Base-by-base conservation (phyloP, 2,797 vertebrate genomes). In the Buphagus erythrorhynchus region DNA sequence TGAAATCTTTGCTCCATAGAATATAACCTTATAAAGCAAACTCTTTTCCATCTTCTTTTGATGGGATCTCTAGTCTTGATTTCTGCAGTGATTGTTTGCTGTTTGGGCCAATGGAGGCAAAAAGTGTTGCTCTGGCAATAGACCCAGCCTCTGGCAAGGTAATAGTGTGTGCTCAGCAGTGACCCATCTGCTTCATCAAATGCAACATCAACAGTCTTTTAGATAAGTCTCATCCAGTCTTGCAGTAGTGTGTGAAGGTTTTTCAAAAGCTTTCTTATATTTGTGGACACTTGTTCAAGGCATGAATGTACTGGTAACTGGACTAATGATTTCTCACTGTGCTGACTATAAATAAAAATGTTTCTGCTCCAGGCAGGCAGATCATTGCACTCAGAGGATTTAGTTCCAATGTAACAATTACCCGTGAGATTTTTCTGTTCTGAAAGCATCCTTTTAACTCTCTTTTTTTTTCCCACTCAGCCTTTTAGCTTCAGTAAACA, bases 131-230 rank as follows among this genome's bases (percentile, higher is more conserved):
- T 80, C 57, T 87, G 72, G 75, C 65, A 83, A 28, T 40, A 84
- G 55, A 52, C 24, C 16, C 84, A 66, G 76, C 85, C 45, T 75
- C 79, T 81, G 58, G 95, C 89, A 96, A 86, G 58, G 68, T 87
- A 78, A 58, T 83, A 71, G 38, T 45, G 72, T 91, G 58, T 94
- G 54, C 84, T 96, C 87, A 94, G 87, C 78, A 92, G 65, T 80
- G 84, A 83, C 95, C 80, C 28, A 16, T 87, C 88, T 93, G 76
- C 73, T 88, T 93, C 86, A 66, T 86, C 87, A 90, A 83, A 62
- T 63, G 46, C 33, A 36, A 16, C 58, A 62, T 43, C 58, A 63
- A 57, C 40, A 69, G 57, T 68, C 73, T 84, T 89, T 35, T 52
- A 57, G 62, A 48, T 66, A 61, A 84, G 55, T 93, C 73, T 91